Conservation (phyloP, 2,888 invertebrate genomes). For the Syrista parreyssii region DNA sequence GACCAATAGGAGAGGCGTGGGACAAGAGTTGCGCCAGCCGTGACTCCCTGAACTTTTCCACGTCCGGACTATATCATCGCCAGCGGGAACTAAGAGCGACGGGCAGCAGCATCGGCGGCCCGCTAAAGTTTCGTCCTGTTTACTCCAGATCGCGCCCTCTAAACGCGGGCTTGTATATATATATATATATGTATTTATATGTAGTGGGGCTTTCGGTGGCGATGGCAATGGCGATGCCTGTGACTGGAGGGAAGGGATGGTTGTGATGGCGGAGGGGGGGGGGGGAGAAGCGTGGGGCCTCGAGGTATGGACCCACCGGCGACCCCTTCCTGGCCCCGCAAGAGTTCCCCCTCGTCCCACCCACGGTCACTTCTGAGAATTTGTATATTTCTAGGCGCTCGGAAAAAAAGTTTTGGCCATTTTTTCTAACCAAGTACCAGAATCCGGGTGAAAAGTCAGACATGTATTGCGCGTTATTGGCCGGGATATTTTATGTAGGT, state of each 20-base stretch:
- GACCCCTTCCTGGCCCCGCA: not conserved
- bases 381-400: conserved; percentile 26
- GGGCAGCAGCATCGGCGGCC: conserved; percentile 18
- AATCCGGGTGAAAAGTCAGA: not conserved
- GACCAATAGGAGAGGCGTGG: conserved; percentile 29
- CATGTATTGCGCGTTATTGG: not conserved
- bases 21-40: conserved; percentile 19
- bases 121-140: conserved; percentile 51
- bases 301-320: not conserved
- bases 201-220: not conserved
- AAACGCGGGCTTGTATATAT: not conserved
- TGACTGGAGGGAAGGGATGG: not conserved
- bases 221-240: not conserved
- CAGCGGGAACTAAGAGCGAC: conserved; percentile 18
- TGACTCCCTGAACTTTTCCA: conserved; percentile 29
- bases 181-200: too few relatives aligned
- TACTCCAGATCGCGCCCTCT: conserved; percentile 36
- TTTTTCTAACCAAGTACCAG: conserved; percentile 44
- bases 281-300: conserved; percentile 9
- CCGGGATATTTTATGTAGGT: too few relatives aligned
- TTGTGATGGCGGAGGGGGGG: not conserved
- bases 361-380: conserved; percentile 39
- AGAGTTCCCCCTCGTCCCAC: conserved; percentile 26
- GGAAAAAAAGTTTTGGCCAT: conserved; percentile 28
- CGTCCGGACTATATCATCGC: conserved; percentile 48